Evolutionary conservation across 2,888 invertebrate genomes (phyloP), one percentile per base, ranked within the genome.

Genomic region (Didymodactylos carnosus): DNA sequence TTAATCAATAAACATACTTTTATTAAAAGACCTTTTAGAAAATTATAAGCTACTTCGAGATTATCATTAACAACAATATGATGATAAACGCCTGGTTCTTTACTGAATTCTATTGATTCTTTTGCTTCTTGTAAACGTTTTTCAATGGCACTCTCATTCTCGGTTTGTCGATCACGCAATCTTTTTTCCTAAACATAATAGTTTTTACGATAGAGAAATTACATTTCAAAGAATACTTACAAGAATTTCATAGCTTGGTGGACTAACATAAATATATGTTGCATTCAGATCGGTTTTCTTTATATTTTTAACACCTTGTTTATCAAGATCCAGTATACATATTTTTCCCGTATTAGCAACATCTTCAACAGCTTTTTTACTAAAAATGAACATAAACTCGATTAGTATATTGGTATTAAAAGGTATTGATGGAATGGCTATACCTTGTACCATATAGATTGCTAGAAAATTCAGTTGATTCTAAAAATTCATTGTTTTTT

Each of bases 301-400:
- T 16, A 97, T 88, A 83, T 89, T 90, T 79, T 91, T 90, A 0
- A 95, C 94, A 25, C 95, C 97, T 85, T 95, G 91, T 73, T 92
- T 88, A 79, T 97, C 95, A 78, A 97, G 91, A 81, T 97, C 97
- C 77, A 97, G 84, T 2, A 97, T 88, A 81, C 95, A 95, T 53
- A 95, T 88, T 81, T 90, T 90, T 5, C 94, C 94, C 23, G 88
- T 86, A n/a, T 86, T 84, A 76, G 88, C 88, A 0, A 97, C 91
- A 76, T 88, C 88, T 78, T 89, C 87, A 0, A 98, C 91, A 0
- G 94, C 90, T 78, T 86, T 86, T 83, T 91, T 91, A 83, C 95
- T 92, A 62, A 49, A 49, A 3, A 19, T 16, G 10, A 27, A 27
- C 16, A 53, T 19, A 19, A 49, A n/a, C n/a, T n/a, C n/a, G n/a